A percentile compares a stretch with the other conserved stretches of the same genome.
Conservation (phyloP, 2,797 vertebrate genomes). For the Siniperca undulata region DNA sequence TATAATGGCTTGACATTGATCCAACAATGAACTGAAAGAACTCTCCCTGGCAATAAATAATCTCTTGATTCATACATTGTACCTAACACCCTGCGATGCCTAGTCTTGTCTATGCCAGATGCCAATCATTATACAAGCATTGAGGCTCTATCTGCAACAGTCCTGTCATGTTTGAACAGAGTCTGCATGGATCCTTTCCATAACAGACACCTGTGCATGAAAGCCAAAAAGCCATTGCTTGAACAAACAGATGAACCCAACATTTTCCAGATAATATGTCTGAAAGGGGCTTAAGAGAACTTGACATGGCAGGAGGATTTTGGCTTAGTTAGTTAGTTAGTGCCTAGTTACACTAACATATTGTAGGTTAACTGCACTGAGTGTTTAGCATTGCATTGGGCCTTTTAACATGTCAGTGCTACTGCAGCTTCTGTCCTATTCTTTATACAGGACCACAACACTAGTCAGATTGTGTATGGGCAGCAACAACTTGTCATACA, state of each 20-base stretch:
- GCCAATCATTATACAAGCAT: neutral
- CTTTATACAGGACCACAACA: neutral
- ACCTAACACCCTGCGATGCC: neutral
- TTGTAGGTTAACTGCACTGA: neutral
- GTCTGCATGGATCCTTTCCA: neutral
- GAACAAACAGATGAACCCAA: neutral
- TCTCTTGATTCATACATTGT: neutral
- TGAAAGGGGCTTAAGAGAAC: neutral
- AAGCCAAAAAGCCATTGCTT: neutral
- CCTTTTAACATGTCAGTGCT: neutral
- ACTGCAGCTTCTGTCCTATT: neutral
- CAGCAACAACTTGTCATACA: neutral
- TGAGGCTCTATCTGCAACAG: neutral
- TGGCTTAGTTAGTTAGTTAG: too few species aligned
- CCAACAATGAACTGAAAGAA: neutral
- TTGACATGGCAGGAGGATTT: neutral
- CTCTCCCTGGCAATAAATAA: conserved; percentile 2
- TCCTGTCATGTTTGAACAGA: conserved; percentile 4
- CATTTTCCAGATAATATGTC: conserved; percentile 8
- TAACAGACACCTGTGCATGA: neutral
- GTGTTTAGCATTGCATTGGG: neutral
- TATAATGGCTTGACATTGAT: neutral
- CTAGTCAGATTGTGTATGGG: too few species aligned
- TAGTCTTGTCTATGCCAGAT: neutral
- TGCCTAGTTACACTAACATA: neutral